phyloP scores from a whole-genome alignment of 2,797 vertebrate species.

The Phataginus tricuspis region DNA sequence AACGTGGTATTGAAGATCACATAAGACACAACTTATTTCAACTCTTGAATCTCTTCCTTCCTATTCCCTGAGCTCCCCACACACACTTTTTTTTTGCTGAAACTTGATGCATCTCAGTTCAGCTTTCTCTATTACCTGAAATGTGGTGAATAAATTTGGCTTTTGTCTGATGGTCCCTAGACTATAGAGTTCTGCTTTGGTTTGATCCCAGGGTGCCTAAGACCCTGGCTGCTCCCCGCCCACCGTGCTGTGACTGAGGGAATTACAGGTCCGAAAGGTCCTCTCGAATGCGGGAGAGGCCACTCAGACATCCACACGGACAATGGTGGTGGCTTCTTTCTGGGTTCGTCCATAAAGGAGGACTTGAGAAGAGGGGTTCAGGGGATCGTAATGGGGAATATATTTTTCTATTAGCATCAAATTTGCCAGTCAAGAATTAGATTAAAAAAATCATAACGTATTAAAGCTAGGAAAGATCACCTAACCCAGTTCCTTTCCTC shows the following conservation, averaged over 20 bases:
- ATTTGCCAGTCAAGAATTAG: background rate
- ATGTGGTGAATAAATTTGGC: background rate
- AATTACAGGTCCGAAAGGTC: background rate
- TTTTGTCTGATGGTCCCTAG: background rate
- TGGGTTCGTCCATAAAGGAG: background rate
- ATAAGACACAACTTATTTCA: conserved; percentile 43
- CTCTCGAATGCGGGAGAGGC: background rate
- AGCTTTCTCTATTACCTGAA: background rate
- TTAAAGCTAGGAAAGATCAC: background rate
- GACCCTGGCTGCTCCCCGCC: background rate
- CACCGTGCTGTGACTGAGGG: accelerated
- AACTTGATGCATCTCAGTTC: background rate
- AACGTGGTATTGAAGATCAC: conserved; percentile 22
- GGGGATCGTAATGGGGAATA: background rate
- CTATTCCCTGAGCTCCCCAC: background rate
- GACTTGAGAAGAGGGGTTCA: background rate
- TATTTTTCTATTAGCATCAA: background rate
- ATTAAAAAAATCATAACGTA: background rate
- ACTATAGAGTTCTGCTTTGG: background rate
- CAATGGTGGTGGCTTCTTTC: background rate
- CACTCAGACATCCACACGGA: background rate
- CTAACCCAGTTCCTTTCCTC: background rate
- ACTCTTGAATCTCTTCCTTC: background rate
- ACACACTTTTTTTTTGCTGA: background rate
- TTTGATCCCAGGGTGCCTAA: background rate